These are phyloP conservation scores for Oryzias sinensis DNA, from an alignment of 2,797 vertebrate species.

Conservation along the genomic window DNA sequence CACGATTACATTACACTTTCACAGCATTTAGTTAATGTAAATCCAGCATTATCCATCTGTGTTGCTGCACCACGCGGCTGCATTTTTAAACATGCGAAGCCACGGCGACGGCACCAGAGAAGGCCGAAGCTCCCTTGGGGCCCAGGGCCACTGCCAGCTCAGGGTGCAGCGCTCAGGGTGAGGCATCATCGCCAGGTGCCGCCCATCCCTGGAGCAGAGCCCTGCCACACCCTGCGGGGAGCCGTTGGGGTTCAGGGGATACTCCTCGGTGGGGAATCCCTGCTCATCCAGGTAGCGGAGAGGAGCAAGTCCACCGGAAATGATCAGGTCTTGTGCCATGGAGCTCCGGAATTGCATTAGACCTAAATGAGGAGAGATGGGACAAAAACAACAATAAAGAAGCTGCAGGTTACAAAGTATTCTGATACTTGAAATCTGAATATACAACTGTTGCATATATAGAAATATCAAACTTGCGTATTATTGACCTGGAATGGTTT, in stretches of 20 bases:
- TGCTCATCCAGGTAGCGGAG: constrained; percentile 86
- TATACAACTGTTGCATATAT: constrained; percentile 11
- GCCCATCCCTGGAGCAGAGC: constrained; percentile 84
- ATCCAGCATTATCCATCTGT: constrained; percentile 20
- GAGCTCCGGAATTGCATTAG: constrained; percentile 83
- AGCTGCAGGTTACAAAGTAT: constrained; percentile 14
- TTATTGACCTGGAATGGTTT: neutral
- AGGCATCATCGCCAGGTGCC: constrained; percentile 92
- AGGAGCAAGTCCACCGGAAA: constrained; percentile 74
- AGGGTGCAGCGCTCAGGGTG: constrained; percentile 90
- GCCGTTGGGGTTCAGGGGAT: constrained; percentile 92
- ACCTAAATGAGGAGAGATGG: constrained; percentile 67
- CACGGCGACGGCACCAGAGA: constrained; percentile 81
- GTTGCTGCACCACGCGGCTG: constrained; percentile 80
- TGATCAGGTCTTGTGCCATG: constrained; percentile 63
- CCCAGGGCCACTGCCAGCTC: constrained; percentile 92
- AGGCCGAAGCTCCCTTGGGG: constrained; percentile 71
- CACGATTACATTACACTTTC: neutral
- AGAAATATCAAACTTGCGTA: neutral
- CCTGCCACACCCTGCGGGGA: constrained; percentile 84
- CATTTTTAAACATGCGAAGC: constrained; percentile 87
- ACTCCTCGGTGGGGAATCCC: constrained; percentile 81
- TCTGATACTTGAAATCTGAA: constrained; percentile 27
- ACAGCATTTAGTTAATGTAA: constrained; percentile 2
- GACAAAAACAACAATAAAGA: constrained; percentile 18